Evolutionary conservation across 2,113 vertebrate genomes (phyloP).

Genomic region (Alces alces): DNA sequence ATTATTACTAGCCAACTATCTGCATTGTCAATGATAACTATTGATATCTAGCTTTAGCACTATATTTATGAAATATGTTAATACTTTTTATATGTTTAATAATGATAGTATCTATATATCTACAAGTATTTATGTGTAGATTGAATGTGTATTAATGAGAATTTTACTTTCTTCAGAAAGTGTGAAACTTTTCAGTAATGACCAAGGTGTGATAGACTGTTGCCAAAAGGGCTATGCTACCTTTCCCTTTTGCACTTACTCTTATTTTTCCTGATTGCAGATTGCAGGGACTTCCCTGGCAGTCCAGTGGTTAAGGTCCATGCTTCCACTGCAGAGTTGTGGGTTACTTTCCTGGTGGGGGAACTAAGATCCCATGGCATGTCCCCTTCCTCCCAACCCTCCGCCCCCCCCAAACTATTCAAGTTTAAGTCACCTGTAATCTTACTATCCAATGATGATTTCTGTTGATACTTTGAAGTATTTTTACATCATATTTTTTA

Average conservation of each 20-base stretch:
- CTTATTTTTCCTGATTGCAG: not conserved
- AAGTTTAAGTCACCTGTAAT: not conserved
- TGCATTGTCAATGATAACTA: not conserved
- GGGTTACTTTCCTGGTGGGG: not conserved
- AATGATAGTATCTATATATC: not conserved
- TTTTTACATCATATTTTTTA: not conserved
- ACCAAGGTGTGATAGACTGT: not conserved
- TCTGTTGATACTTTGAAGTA: not conserved
- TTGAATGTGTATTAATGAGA: not conserved
- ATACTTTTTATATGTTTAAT: not conserved
- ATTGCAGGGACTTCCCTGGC: not conserved
- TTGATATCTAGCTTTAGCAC: not conserved
- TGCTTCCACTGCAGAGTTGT: not conserved
- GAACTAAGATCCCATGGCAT: not conserved
- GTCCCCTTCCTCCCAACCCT: not conserved
- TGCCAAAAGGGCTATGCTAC: not conserved
- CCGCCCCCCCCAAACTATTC: not conserved
- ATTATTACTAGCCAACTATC: not conserved
- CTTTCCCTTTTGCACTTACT: not conserved
- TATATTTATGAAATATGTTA: not conserved
- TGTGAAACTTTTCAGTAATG: not conserved
- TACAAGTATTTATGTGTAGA: not conserved
- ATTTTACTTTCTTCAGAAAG: not conserved
- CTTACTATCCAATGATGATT: not conserved
- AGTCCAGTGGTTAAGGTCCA: not conserved